Percentiles rank a stretch among this genome's conserved stretches.
Conservation (phyloP, 2,797 vertebrate species). For the Benthosema pterotum region DNA sequence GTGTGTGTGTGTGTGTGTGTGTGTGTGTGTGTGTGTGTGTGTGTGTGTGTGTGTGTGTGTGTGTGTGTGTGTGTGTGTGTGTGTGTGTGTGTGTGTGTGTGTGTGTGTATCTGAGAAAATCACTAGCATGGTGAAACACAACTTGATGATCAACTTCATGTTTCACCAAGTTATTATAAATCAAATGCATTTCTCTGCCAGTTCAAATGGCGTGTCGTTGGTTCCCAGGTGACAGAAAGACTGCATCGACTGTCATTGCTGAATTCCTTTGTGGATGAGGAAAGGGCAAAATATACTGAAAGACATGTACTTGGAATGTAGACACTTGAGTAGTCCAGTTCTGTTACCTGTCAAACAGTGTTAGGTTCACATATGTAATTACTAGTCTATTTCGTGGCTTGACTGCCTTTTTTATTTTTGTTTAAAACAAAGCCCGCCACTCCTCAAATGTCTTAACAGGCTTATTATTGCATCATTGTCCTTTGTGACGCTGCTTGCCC, state of each 20-base stretch:
- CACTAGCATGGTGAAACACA: too few species aligned
- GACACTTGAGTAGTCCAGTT: constrained; percentile 16
- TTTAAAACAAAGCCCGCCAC: constrained; percentile 32
- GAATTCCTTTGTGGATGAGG: neutral
- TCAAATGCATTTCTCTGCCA: too few species aligned
- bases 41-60: too few species aligned
- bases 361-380: constrained; percentile 14
- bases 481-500: constrained; percentile 25
- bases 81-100: too few species aligned
- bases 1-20: too few species aligned
- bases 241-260: constrained; percentile 12
- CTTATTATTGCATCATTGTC: constrained; percentile 31
- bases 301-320: neutral
- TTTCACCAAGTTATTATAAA: too few species aligned
- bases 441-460: constrained; percentile 17
- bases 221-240: neutral
- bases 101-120: too few species aligned
- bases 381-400: constrained; percentile 4
- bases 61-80: too few species aligned
- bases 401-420: constrained; percentile 1
- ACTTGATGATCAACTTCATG: too few species aligned
- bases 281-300: constrained; percentile 1
- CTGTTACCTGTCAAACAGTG: constrained; percentile 31
- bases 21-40: too few species aligned
- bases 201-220: neutral